These are phyloP conservation scores for Apamea sordens DNA, from an alignment of 2,888 invertebrate genomes.

Conservation along the genomic window DNA sequence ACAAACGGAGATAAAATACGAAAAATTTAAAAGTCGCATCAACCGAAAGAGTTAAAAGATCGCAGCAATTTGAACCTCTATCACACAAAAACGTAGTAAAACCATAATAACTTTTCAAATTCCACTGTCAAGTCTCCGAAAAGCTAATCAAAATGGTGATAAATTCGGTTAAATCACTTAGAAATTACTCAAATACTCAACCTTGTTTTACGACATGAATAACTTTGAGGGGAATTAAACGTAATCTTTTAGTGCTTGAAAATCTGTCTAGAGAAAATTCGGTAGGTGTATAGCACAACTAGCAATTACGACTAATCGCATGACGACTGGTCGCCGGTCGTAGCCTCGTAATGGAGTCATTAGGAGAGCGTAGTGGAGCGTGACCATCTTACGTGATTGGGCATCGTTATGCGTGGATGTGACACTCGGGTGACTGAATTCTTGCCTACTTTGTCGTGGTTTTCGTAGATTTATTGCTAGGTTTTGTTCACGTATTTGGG, in stretches of 20 bases:
- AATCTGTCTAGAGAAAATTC: conserved; percentile 43
- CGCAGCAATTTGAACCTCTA: conserved; percentile 27
- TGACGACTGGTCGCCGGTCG: conserved; percentile 39
- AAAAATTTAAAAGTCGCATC: background rate
- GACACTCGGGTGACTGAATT: conserved; percentile 22
- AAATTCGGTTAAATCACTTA: conserved; percentile 44
- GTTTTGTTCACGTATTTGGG: conserved; percentile 5
- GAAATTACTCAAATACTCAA: conserved; percentile 49
- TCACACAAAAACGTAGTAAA: conserved; percentile 34
- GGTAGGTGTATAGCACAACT: conserved; percentile 9
- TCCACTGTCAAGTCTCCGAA: conserved; percentile 33
- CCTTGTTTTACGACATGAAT: conserved; percentile 49
- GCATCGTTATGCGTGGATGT: conserved; percentile 46
- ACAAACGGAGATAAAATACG: background rate
- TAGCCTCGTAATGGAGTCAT: conserved; percentile 47
- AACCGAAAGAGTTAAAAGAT: conserved; percentile 17
- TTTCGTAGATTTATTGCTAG: conserved; percentile 24
- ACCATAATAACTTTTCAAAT: conserved; percentile 48
- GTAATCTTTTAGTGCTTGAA: conserved; percentile 34
- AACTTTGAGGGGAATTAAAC: conserved; percentile 31
- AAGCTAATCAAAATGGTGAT: conserved; percentile 49
- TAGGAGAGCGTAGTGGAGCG: conserved; percentile 41
- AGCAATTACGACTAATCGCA: conserved; percentile 54
- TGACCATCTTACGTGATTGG: conserved; percentile 49
- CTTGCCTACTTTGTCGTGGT: conserved; percentile 21